Conservation (phyloP, 1,140 invertebrate genomes). For the Aphis gossypii region DNA sequence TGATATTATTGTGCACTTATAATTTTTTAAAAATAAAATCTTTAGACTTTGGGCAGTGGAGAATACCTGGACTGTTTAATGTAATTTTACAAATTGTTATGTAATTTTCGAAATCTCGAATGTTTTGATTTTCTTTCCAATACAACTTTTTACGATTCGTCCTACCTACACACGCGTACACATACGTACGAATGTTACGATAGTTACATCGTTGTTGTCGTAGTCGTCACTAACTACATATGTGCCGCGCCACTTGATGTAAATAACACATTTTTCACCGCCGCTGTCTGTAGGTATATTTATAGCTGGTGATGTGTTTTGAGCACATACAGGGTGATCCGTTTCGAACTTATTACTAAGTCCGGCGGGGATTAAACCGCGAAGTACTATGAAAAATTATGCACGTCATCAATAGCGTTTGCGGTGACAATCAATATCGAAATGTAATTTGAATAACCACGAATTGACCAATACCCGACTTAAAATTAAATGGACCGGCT, state of each 20-base stretch:
- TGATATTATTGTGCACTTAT: too few species aligned
- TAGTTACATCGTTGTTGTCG: not conserved
- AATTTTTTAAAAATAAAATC: too few species aligned
- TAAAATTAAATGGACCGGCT: not conserved
- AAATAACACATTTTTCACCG: not conserved
- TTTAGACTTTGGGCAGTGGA: too few species aligned
- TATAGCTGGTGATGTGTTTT: not conserved
- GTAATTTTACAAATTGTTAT: not conserved
- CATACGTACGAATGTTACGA: not conserved
- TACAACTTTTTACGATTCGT: not conserved
- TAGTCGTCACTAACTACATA: not conserved
- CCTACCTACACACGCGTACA: not conserved
- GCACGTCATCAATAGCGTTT: not conserved
- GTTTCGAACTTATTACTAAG: not conserved
- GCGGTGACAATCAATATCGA: not conserved
- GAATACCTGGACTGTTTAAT: too few species aligned
- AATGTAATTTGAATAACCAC: not conserved
- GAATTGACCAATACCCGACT: not conserved
- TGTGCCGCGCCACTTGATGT: not conserved
- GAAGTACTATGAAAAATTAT: not conserved
- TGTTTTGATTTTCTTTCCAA: not conserved
- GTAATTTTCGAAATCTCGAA: not conserved
- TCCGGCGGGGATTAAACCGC: not conserved
- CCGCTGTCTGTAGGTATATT: not conserved
- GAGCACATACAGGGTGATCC: not conserved